A percentile compares a stretch with the other conserved stretches of the same genome.
phyloP scores from a whole-genome alignment of 2,113 vertebrate genomes.

The Leptosomus discolor region DNA sequence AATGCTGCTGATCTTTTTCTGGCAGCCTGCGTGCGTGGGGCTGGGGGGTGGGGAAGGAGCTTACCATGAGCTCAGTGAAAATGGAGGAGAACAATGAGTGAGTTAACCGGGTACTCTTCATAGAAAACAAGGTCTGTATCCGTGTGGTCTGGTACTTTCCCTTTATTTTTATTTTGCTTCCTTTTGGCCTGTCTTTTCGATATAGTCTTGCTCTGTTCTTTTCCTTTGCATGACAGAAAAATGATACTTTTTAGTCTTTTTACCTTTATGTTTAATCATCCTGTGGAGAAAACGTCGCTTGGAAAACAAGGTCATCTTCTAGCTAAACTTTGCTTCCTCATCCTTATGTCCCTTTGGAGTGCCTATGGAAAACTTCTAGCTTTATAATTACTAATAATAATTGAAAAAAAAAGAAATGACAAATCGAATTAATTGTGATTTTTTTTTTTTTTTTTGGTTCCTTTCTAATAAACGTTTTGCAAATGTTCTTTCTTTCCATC shows the following conservation, averaged over 20 bases:
- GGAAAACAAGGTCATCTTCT: slow-evolving; percentile 60
- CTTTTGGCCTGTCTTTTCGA: neutral
- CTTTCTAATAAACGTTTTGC: neutral
- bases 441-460: neutral
- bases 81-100: slow-evolving; percentile 6
- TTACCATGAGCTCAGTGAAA: neutral
- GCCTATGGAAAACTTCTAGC: neutral
- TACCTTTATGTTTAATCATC: neutral
- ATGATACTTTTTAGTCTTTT: neutral
- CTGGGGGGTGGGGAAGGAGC: neutral
- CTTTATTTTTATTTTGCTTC: neutral
- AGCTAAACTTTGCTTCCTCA: neutral
- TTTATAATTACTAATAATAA: neutral
- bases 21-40: neutral
- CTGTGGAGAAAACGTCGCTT: neutral
- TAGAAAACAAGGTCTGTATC: neutral
- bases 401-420: neutral
- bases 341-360: neutral
- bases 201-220: neutral
- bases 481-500: neutral
- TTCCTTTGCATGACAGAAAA: neutral
- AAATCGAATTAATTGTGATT: neutral
- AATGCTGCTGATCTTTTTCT: neutral
- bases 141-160: neutral
- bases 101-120: rapidly evolving